Percentiles rank a stretch among this genome's conserved stretches.
Evolutionary conservation across 2,113 vertebrate species (phyloP).

Genomic region (Morone saxatilis): DNA sequence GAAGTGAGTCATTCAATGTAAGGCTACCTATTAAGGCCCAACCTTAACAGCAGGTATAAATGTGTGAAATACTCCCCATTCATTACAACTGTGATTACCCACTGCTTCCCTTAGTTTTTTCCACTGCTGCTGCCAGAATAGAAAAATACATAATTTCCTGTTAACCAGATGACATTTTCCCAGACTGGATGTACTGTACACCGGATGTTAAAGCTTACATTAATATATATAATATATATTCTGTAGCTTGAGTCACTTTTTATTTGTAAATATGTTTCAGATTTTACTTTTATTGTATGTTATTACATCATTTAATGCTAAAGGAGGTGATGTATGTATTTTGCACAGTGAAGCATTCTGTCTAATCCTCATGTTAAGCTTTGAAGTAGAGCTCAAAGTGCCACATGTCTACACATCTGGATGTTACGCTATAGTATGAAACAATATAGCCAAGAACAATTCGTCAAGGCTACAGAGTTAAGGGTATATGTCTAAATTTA

Average conservation of each 20-base stretch:
- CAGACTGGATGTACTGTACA: neutral
- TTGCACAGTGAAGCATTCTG: neutral
- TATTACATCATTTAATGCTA: no score
- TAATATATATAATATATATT: neutral
- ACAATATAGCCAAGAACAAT: neutral
- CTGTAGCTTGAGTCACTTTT: neutral
- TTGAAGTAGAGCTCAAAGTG: neutral
- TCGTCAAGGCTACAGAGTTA: neutral
- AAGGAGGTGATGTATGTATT: neutral
- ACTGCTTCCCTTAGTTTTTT: no score
- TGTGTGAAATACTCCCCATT: no score
- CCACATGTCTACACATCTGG: constrained; percentile 42
- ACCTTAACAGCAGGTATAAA: no score
- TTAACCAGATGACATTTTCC: neutral
- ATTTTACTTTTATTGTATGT: neutral
- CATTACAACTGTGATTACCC: no score
- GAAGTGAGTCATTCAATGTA: no score
- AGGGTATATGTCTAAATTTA: constrained; percentile 18
- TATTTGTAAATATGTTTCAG: no score
- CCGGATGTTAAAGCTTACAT: neutral
- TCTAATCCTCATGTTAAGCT: constrained; percentile 50
- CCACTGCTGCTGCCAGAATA: no score
- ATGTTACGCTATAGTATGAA: constrained; percentile 6
- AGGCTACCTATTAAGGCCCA: neutral
- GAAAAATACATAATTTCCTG: neutral